phyloP scores from a whole-genome alignment of 2,888 invertebrate species.

The Dugesia japonica region DNA sequence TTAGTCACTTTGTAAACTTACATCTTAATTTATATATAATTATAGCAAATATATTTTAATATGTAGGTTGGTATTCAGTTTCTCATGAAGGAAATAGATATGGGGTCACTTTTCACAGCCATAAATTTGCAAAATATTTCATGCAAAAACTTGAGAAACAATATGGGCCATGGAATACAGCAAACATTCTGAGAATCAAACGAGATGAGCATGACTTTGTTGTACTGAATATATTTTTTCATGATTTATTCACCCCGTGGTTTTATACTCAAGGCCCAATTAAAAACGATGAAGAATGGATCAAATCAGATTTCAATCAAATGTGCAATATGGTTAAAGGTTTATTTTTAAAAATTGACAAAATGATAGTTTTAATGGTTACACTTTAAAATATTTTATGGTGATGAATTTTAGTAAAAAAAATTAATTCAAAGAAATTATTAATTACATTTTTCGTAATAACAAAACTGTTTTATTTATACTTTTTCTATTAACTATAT shows the following conservation, averaged over 20 bases:
- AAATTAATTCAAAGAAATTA: too few species aligned
- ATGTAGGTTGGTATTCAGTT: conserved; percentile 32
- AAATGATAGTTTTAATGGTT: too few species aligned
- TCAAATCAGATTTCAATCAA: conserved; percentile 32
- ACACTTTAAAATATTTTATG: too few species aligned
- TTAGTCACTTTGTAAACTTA: too few species aligned
- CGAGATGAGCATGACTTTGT: conserved; percentile 34
- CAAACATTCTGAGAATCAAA: conserved; percentile 32
- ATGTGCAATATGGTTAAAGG: conserved; percentile 30
- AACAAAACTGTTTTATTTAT: too few species aligned
- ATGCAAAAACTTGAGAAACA: conserved; percentile 30
- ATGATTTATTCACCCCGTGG: conserved; percentile 35
- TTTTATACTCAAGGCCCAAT: conserved; percentile 34
- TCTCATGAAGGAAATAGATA: conserved; percentile 34
- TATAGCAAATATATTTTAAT: background rate
- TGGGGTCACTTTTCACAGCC: conserved; percentile 33
- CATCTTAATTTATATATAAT: too few species aligned
- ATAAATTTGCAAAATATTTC: conserved; percentile 32
- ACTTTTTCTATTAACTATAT: too few species aligned
- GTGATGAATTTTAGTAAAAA: too few species aligned
- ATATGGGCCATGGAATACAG: conserved; percentile 34
- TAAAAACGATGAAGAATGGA: conserved; percentile 35
- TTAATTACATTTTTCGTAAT: too few species aligned
- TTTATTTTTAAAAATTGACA: background rate
- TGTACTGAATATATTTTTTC: conserved; percentile 33